Conservation (phyloP, 2,797 vertebrate species). For the Gymnodraco acuticeps region DNA sequence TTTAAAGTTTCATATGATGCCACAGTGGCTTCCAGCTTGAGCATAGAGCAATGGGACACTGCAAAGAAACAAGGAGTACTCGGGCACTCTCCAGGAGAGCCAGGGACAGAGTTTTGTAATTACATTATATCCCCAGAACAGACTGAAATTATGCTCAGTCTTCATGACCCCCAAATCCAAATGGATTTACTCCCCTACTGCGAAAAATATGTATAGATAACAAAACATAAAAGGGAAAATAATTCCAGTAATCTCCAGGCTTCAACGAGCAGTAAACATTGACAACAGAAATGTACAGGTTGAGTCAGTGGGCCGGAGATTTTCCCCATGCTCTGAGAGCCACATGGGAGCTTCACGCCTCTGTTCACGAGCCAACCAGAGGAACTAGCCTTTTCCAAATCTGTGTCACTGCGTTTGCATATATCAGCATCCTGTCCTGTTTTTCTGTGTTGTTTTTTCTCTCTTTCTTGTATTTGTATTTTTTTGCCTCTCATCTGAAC, state of each 20-base stretch:
- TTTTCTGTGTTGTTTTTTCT: constrained; percentile 58
- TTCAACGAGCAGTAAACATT: constrained; percentile 98
- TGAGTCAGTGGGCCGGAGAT: constrained; percentile 93
- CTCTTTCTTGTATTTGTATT: not conserved
- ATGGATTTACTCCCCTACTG: constrained; percentile 90
- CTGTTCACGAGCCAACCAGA: constrained; percentile 89
- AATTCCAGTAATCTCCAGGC: constrained; percentile 99
- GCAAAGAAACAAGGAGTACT: constrained; percentile 70
- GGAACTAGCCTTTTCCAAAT: constrained; percentile 79
- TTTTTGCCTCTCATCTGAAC: constrained; percentile 55
- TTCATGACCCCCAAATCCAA: constrained; percentile 88
- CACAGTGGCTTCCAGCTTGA: constrained; percentile 81
- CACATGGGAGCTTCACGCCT: constrained; percentile 90
- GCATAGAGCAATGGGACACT: constrained; percentile 74
- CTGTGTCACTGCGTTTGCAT: constrained; percentile 87
- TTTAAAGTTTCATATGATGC: constrained; percentile 76
- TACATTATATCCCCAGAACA: constrained; percentile 62
- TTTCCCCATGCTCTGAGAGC: constrained; percentile 91
- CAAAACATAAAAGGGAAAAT: constrained; percentile 61
- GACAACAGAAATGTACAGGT: constrained; percentile 99
- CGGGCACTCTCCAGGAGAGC: constrained; percentile 79
- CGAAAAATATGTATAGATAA: constrained; percentile 76
- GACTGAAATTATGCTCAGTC: constrained; percentile 80
- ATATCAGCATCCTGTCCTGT: constrained; percentile 83
- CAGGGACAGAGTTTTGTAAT: constrained; percentile 70